Percentiles rank a stretch among this genome's conserved stretches.
These are phyloP conservation scores for Gavialis gangeticus DNA, from an alignment of 2,113 vertebrate species.

Conservation along the genomic window DNA sequence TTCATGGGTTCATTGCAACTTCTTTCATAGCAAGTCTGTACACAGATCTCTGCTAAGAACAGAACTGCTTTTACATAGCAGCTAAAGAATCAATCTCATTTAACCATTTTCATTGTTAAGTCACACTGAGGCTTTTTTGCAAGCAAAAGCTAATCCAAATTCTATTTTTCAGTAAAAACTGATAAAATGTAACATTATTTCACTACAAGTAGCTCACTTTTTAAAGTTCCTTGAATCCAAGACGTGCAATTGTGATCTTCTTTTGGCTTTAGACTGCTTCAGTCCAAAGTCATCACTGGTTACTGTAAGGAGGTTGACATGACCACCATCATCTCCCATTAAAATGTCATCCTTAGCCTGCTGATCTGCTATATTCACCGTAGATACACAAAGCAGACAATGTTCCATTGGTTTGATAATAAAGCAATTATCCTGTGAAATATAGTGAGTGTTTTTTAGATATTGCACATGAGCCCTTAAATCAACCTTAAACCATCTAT, in stretches of 20 bases:
- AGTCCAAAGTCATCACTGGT: constrained; percentile 74
- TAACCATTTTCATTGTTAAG: neutral
- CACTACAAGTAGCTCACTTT: constrained; percentile 60
- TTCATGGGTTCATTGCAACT: neutral
- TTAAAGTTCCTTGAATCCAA: constrained; percentile 75
- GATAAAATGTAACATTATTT: neutral
- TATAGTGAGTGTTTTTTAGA: neutral
- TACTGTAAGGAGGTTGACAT: constrained; percentile 74
- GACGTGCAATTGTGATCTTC: constrained; percentile 48
- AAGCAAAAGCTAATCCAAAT: neutral
- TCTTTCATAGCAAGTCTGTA: neutral
- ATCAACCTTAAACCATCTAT: neutral
- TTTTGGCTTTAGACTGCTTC: constrained; percentile 65
- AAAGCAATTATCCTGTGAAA: constrained; percentile 75
- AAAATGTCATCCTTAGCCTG: constrained; percentile 73
- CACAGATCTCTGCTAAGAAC: neutral
- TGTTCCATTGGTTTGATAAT: constrained; percentile 81
- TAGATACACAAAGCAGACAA: constrained; percentile 74
- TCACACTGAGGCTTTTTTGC: neutral
- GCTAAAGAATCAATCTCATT: neutral
- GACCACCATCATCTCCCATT: constrained; percentile 81
- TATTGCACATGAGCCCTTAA: neutral
- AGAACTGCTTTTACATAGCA: neutral
- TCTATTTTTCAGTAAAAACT: neutral
- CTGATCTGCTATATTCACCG: constrained; percentile 43